phyloP scores from a whole-genome alignment of 2,888 invertebrate genomes.

The Sclerodermus sp. region DNA sequence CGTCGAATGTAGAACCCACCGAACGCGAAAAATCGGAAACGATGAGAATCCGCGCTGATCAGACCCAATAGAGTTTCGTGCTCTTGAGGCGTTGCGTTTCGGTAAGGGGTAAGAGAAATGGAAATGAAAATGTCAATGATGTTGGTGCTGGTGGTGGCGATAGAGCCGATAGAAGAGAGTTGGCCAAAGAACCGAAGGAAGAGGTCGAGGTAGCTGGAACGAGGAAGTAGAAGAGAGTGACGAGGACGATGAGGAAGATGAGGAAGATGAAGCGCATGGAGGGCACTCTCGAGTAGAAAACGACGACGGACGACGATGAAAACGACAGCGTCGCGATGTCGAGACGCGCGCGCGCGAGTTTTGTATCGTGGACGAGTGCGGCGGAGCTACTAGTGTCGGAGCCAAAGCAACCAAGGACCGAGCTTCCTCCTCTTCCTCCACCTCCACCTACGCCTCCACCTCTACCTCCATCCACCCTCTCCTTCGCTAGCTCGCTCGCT shows the following conservation, averaged over 20 bases:
- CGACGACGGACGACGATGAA: neutral
- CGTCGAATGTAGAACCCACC: too few relatives aligned
- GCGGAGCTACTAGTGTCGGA: constrained; percentile 31
- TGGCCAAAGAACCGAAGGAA: neutral
- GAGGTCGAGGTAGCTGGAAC: constrained; percentile 1
- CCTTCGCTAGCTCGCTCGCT: constrained; percentile 10
- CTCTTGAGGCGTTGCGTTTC: too few relatives aligned
- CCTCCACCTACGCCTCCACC: constrained; percentile 15
- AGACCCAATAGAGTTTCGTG: too few relatives aligned
- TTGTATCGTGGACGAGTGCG: constrained; percentile 26
- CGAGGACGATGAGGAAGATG: constrained; percentile 11
- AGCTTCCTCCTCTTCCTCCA: constrained; percentile 24
- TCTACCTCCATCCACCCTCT: constrained; percentile 29
- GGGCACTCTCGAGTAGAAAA: too few relatives aligned
- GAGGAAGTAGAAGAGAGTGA: neutral
- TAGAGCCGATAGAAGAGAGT: neutral
- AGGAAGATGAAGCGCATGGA: neutral
- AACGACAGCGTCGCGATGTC: constrained; percentile 6
- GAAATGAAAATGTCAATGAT: too few relatives aligned
- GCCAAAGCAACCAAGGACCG: constrained; percentile 22
- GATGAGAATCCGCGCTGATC: too few relatives aligned
- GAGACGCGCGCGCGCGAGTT: constrained; percentile 12
- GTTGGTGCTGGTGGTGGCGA: too few relatives aligned
- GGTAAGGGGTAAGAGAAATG: neutral
- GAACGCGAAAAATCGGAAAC: too few relatives aligned